Percentiles rank a stretch among this genome's conserved stretches.
phyloP scores from a whole-genome alignment of 2,888 invertebrate species.

The Baronia brevicornis region DNA sequence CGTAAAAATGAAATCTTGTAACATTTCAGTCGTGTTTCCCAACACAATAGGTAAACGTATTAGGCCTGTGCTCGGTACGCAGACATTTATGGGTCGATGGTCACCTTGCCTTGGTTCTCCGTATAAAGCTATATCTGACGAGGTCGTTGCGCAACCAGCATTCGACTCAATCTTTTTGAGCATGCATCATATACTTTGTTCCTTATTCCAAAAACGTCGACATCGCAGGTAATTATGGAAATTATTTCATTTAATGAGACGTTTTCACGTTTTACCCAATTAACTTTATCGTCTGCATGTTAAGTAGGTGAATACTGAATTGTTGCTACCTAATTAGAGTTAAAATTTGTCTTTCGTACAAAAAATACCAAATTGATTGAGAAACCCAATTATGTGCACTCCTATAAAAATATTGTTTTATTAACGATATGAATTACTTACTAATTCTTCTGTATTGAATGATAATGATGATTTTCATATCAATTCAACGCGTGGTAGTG shows the following conservation, averaged over 20 bases:
- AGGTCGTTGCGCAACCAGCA: slow-evolving; percentile 57
- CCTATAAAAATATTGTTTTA: no score
- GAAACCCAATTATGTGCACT: no score
- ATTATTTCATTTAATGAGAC: slow-evolving; percentile 4
- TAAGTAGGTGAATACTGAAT: no score
- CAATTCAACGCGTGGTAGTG: no score
- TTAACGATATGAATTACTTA: no score
- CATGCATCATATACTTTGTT: slow-evolving; percentile 38
- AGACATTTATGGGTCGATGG: slow-evolving; percentile 48
- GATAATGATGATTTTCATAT: no score
- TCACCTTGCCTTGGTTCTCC: slow-evolving; percentile 59
- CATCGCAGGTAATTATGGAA: slow-evolving; percentile 1
- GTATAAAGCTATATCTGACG: slow-evolving; percentile 61
- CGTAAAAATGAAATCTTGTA: no score
- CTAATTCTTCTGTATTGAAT: no score
- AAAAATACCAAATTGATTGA: no score
- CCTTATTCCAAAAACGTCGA: slow-evolving; percentile 27
- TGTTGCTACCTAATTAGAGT: no score
- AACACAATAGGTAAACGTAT: slow-evolving; percentile 12
- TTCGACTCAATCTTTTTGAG: slow-evolving; percentile 44
- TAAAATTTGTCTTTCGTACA: no score
- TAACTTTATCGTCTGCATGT: background rate
- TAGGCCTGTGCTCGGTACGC: slow-evolving; percentile 28
- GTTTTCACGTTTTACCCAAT: slow-evolving; percentile 4
- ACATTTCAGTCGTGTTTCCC: slow-evolving; percentile 1